Conservation (phyloP, 2,113 vertebrate species). For the Otocyon megalotis region DNA sequence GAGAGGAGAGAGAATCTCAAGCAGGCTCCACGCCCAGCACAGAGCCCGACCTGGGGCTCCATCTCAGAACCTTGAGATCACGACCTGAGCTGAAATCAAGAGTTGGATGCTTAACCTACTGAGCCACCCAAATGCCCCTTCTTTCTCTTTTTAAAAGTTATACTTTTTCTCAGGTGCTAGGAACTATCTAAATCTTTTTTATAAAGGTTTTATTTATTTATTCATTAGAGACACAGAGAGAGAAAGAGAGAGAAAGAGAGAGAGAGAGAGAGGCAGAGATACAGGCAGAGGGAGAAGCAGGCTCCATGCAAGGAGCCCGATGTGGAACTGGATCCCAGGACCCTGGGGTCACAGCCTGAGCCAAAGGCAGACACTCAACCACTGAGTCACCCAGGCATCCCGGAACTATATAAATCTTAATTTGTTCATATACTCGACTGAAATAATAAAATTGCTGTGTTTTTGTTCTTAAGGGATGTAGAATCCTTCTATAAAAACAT, state of each 20-base stretch:
- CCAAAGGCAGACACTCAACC: too few species aligned
- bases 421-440: slow-evolving; percentile 45
- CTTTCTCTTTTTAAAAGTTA: slow-evolving; percentile 32
- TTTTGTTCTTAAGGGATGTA: neutral
- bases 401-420: slow-evolving; percentile 39
- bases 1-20: neutral
- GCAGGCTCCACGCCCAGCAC: neutral
- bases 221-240: too few species aligned
- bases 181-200: slow-evolving; percentile 19
- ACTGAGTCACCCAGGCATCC: too few species aligned
- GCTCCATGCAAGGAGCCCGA: too few species aligned
- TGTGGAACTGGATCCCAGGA: too few species aligned
- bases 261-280: too few species aligned
- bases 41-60: neutral
- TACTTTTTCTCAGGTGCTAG: slow-evolving; percentile 12
- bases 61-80: neutral
- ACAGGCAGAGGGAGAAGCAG: too few species aligned
- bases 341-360: too few species aligned
- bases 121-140: neutral
- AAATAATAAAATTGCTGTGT: slow-evolving; percentile 48
- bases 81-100: neutral
- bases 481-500: neutral
- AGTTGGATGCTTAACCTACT: neutral
- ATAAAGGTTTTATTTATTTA: too few species aligned
- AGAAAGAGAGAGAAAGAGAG: too few species aligned